phyloP scores from a whole-genome alignment of 2,888 invertebrate species.

The Andrena dorsata region DNA sequence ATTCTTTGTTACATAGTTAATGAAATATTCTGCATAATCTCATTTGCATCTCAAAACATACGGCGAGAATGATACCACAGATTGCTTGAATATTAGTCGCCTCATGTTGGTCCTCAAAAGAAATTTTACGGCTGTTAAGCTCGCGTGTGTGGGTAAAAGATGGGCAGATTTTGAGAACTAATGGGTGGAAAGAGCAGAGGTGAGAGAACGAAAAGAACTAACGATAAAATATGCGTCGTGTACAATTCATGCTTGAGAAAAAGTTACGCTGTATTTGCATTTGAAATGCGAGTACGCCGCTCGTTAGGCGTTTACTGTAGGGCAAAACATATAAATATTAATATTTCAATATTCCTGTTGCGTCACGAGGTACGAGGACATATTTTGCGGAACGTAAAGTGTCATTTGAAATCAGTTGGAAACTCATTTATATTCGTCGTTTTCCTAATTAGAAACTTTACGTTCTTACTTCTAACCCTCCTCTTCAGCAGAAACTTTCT shows the following conservation, averaged over 20 bases:
- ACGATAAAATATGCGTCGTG: constrained; percentile 38
- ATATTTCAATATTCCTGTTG: background rate
- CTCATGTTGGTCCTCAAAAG: background rate
- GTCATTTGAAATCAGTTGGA: background rate
- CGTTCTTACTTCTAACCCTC: too few relatives aligned
- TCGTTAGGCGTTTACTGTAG: constrained; percentile 14
- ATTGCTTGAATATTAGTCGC: background rate
- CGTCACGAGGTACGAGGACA: background rate
- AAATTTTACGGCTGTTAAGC: background rate
- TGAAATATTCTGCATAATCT: too few relatives aligned
- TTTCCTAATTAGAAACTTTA: too few relatives aligned
- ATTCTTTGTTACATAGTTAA: too few relatives aligned
- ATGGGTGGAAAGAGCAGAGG: background rate
- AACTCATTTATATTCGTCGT: too few relatives aligned
- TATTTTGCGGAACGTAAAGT: background rate
- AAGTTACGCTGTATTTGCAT: constrained; percentile 48
- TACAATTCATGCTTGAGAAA: constrained; percentile 50
- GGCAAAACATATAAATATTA: constrained; percentile 30
- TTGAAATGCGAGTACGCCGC: constrained; percentile 19
- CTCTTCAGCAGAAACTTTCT: too few relatives aligned
- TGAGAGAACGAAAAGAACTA: constrained; percentile 19
- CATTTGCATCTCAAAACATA: background rate
- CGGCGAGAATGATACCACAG: background rate
- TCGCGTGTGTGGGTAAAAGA: background rate
- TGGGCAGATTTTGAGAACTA: background rate